Conservation (phyloP, 2,113 vertebrate genomes). For the Agapornis roseicollis region DNA sequence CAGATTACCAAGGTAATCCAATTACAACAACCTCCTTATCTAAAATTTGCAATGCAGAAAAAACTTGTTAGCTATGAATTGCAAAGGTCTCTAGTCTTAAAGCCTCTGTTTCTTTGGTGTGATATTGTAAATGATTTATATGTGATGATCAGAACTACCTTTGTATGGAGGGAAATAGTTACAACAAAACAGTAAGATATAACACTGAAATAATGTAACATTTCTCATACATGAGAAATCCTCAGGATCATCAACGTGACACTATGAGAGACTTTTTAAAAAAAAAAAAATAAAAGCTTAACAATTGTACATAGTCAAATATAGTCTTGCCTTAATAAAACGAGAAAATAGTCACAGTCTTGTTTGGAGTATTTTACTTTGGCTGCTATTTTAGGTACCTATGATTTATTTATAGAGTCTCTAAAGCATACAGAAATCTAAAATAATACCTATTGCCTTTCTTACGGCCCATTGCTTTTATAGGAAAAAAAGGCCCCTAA, state of each 20-base stretch:
- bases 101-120: neutral
- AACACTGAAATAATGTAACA: neutral
- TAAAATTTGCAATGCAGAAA: neutral
- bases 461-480: neutral
- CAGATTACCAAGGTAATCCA: slow-evolving; percentile 18
- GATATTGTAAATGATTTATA: neutral
- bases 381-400: neutral
- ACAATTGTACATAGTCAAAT: neutral
- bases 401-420: neutral
- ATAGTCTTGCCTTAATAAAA: neutral
- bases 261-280: neutral
- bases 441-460: neutral
- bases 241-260: neutral
- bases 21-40: slow-evolving; percentile 28
- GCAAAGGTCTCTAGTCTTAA: neutral
- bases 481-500: neutral
- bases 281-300: neutral
- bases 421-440: neutral
- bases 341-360: neutral
- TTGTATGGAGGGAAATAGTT: neutral
- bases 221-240: neutral
- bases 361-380: neutral
- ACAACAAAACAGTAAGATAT: neutral
- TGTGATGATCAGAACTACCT: neutral
- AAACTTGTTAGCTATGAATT: neutral